Conservation (phyloP, 1,140 invertebrate species). For the Eciton burchellii region DNA sequence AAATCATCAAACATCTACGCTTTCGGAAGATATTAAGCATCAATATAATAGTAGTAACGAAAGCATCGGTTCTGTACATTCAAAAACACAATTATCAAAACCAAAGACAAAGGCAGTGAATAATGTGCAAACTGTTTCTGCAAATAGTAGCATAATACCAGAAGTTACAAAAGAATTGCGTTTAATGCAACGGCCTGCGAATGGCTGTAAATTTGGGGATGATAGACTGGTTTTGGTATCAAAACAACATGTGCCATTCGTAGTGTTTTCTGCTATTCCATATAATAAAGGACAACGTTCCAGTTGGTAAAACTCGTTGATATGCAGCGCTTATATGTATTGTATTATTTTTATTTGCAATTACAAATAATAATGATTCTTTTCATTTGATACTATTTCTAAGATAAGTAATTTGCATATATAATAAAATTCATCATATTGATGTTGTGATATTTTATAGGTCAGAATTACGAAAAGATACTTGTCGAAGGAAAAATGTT, state of each 20-base stretch:
- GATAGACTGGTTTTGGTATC: slow-evolving; percentile 92
- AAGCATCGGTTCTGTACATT: slow-evolving; percentile 87
- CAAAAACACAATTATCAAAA: slow-evolving; percentile 81
- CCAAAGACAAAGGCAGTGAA: slow-evolving; percentile 78
- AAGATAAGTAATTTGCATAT: neutral
- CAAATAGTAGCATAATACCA: slow-evolving; percentile 82
- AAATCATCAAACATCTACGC: slow-evolving; percentile 85
- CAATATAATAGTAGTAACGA: slow-evolving; percentile 91
- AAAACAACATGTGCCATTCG: slow-evolving; percentile 90
- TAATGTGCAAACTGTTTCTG: slow-evolving; percentile 74
- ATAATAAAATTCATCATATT: slow-evolving; percentile 21
- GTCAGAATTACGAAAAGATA: slow-evolving; percentile 90
- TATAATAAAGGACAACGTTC: slow-evolving; percentile 90
- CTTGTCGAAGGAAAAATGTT: slow-evolving; percentile 91
- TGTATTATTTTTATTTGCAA: neutral
- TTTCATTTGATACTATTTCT: neutral
- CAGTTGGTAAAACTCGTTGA: slow-evolving; percentile 86
- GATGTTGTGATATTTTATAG: slow-evolving; percentile 83
- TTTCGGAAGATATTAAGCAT: slow-evolving; percentile 86
- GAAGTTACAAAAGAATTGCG: slow-evolving; percentile 83
- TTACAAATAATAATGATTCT: neutral
- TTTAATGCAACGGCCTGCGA: slow-evolving; percentile 85
- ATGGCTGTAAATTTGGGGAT: slow-evolving; percentile 89
- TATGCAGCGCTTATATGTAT: neutral
- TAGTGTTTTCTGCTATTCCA: slow-evolving; percentile 93